Evolutionary conservation across 2,113 vertebrate genomes (phyloP).

Genomic region (Semnopithecus entellus): DNA sequence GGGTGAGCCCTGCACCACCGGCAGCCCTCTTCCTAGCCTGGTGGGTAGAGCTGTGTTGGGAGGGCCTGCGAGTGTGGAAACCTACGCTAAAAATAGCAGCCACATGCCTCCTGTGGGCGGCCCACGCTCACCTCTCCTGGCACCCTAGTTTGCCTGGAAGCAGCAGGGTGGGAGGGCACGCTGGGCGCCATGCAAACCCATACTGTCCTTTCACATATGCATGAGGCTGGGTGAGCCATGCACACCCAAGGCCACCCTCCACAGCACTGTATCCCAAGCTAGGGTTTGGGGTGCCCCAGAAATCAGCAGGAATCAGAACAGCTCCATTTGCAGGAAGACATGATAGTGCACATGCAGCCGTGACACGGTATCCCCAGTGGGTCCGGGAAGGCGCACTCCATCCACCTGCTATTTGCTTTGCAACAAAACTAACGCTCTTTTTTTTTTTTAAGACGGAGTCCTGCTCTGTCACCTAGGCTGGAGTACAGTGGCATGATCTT

Average conservation of each 20-base stretch:
- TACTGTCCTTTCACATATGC: not conserved
- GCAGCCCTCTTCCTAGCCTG: not conserved
- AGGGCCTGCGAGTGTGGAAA: not conserved
- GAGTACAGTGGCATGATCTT: not conserved
- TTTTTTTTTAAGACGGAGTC: not conserved
- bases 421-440: too few relatives aligned
- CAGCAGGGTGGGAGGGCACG: not conserved
- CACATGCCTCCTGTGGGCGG: not conserved
- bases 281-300: not conserved
- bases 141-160: not conserved
- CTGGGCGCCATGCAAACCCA: not conserved
- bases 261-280: not conserved
- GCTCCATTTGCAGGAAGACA: not conserved
- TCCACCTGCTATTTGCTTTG: not conserved
- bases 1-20: not conserved
- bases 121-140: not conserved
- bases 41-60: not conserved
- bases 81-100: not conserved
- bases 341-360: fast-evolving
- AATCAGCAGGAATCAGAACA: not conserved
- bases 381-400: not conserved
- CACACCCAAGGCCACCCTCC: not conserved
- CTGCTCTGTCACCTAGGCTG: not conserved
- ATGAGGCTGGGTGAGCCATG: not conserved
- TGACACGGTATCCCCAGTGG: not conserved